phyloP scores from a whole-genome alignment of 2,888 invertebrate species.

The Andrena hattorfiana region DNA sequence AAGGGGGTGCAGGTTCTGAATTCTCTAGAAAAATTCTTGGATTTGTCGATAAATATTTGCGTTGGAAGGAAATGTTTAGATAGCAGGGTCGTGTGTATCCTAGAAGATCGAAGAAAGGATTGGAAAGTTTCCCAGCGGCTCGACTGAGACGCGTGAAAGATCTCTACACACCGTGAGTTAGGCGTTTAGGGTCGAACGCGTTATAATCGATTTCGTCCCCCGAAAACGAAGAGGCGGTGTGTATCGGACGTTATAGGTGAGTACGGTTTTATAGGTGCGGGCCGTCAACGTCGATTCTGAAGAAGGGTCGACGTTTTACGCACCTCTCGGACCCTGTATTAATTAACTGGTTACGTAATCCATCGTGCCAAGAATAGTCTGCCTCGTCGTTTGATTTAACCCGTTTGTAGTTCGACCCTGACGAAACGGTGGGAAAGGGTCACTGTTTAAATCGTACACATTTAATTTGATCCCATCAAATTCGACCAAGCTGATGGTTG shows the following conservation, averaged over 20 bases:
- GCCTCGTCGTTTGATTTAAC: neutral
- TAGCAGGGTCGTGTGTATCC: too few species aligned
- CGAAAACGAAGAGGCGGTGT: slow-evolving; percentile 9
- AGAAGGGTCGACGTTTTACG: slow-evolving; percentile 23
- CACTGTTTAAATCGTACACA: neutral
- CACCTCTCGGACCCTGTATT: slow-evolving; percentile 7
- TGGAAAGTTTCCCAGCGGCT: neutral
- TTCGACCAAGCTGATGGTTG: too few species aligned
- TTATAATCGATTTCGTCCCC: slow-evolving; percentile 7
- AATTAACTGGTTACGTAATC: slow-evolving; percentile 58
- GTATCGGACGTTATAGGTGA: neutral
- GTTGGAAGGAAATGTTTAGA: too few species aligned
- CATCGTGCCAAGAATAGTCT: slow-evolving; percentile 17
- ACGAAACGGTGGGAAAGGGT: too few species aligned
- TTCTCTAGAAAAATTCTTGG: too few species aligned
- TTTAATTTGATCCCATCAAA: neutral
- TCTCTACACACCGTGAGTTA: neutral
- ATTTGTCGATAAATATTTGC: too few species aligned
- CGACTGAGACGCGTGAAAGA: neutral
- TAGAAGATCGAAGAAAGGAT: too few species aligned
- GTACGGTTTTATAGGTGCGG: slow-evolving; percentile 1
- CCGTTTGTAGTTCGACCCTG: neutral
- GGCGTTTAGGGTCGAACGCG: neutral
- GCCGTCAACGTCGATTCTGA: neutral
- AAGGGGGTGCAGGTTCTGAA: too few species aligned